phyloP scores from a whole-genome alignment of 2,797 vertebrate genomes.

The Semaprochilodus insignis region DNA sequence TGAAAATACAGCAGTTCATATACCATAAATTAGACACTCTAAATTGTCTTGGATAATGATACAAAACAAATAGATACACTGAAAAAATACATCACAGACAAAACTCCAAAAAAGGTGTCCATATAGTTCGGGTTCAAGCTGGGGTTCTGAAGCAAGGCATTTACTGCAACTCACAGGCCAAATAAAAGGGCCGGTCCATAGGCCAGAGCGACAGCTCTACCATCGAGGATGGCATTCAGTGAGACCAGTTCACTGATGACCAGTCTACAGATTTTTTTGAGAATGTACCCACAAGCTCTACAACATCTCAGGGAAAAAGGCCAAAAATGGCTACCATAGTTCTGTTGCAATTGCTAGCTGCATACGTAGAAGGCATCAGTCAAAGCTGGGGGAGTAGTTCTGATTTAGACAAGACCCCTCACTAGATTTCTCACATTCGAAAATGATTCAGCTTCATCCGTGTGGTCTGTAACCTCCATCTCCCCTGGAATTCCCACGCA shows the following conservation, averaged over 20 bases:
- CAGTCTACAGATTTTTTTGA: neutral
- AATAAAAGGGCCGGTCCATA: too few species aligned
- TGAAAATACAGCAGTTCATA: constrained; percentile 43
- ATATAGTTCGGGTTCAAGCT: constrained; percentile 3
- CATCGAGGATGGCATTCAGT: too few species aligned
- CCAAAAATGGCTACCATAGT: neutral
- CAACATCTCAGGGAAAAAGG: neutral
- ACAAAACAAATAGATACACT: constrained; percentile 14
- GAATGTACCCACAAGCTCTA: neutral
- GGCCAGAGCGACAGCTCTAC: neutral
- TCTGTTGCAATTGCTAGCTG: constrained; percentile 10
- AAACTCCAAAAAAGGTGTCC: constrained; percentile 5
- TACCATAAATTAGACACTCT: constrained; percentile 35
- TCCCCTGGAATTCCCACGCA: constrained; percentile 43
- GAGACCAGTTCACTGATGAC: neutral
- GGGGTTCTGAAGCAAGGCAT: neutral
- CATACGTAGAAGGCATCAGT: constrained; percentile 3
- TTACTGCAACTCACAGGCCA: too few species aligned
- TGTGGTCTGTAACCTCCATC: constrained; percentile 41
- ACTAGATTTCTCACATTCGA: neutral
- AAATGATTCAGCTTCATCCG: constrained; percentile 25
- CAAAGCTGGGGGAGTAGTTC: constrained; percentile 13
- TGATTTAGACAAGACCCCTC: constrained; percentile 3
- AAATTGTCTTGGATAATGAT: constrained; percentile 38
- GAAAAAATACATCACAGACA: constrained; percentile 26